Evolutionary conservation across 2,888 invertebrate genomes (phyloP).

Genomic region (Baronia brevicornis): DNA sequence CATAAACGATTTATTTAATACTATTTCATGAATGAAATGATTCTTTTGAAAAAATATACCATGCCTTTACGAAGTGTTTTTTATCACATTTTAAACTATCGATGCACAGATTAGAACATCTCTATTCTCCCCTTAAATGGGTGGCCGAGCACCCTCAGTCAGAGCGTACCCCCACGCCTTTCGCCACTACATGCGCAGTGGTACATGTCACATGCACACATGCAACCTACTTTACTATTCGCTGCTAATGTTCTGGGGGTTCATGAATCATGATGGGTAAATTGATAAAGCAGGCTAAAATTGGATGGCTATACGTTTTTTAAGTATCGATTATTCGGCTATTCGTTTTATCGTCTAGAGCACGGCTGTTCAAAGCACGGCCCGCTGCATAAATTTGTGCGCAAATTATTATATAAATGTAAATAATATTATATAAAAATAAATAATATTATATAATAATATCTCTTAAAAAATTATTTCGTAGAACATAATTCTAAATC

Average conservation of each 20-base stretch:
- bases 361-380: no score
- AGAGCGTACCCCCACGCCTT: slow-evolving; percentile 34
- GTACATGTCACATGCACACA: slow-evolving; percentile 34
- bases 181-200: slow-evolving; percentile 37
- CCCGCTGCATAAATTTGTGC: no score
- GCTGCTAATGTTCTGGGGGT: slow-evolving; percentile 32
- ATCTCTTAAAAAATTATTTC: no score
- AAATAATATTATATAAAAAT: no score
- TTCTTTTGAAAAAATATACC: no score
- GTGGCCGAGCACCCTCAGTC: slow-evolving; percentile 33
- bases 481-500: no score
- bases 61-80: no score
- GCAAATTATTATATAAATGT: no score
- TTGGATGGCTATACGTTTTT: slow-evolving; percentile 20
- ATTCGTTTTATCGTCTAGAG: slow-evolving; percentile 1
- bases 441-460: no score
- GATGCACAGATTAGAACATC: slow-evolving; percentile 38
- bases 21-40: no score
- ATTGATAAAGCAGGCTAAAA: slow-evolving; percentile 29
- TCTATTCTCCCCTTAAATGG: slow-evolving; percentile 51
- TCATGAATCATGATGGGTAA: slow-evolving; percentile 29
- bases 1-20: no score
- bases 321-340: slow-evolving; percentile 14
- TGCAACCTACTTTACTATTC: no score
- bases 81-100: slow-evolving; percentile 22